Base-by-base conservation (phyloP, 2,797 vertebrate genomes). In the Notoglanidium macrostoma region DNA sequence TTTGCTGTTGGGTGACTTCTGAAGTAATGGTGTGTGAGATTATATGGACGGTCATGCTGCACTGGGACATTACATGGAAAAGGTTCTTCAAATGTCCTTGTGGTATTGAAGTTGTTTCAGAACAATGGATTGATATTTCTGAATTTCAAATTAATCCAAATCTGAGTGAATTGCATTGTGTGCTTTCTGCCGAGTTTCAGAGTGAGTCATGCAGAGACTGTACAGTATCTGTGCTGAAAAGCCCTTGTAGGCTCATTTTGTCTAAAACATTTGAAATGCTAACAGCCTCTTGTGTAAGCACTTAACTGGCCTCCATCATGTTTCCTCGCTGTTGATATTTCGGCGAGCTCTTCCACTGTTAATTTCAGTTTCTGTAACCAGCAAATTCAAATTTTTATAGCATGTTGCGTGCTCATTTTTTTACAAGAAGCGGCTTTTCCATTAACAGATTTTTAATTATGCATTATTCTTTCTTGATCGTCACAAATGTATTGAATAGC, bases 181-280 rank as follows among this genome's bases (percentile, higher is more conserved):
- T 63, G 40, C 35, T 63, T 63, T 44, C 17, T 23, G 17, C 17
- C 0, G 35, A 63, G 79, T 63, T 63, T 46, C 7, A 46, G 7
- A 59, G 35, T 26, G 55, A 80, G 55, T 80, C 77, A 61, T 61
- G 35, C 6, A 44, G 78, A 46, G 40, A 63, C 54, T n/a, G 51
- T 2, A 19, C 23, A 29, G 51, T 32, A 23, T 74, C 51, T 26
- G 57, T 15, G 57, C 57, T 63, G 40, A 63, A 81, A 63, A 81
- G 57, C 79, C 51, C 59, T 63, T 46, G 40, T 49, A 29, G 40
- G 79, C 59, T 63, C 11, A n/a, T 81, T 81, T 63, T n/a, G 59
- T 81, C 72, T 14, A 74, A 91, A 89, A 84, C 83, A 88, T 93
- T 91, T 93, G 90, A 92, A 92, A 93, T 90, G 87, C 85, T 89